Base-by-base conservation (phyloP, 2,113 vertebrate species). In the Bufo gargarizans region DNA sequence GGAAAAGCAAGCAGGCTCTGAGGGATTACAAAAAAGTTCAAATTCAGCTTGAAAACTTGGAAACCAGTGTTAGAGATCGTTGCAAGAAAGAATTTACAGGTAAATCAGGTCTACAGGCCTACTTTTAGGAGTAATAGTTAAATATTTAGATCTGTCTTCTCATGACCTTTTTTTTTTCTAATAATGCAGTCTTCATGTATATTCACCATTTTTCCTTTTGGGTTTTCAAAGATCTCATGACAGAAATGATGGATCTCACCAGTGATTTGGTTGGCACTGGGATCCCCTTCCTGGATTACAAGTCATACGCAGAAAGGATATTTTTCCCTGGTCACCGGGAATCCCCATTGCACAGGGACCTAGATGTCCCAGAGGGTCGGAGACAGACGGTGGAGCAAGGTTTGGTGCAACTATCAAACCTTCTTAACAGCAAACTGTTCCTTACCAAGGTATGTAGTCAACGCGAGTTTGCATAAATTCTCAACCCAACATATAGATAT, bases 51-150 rank as follows among this genome's bases (percentile, higher is more conserved):
- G 98, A 99, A 95, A 99, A 99, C 86, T 94, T 99, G 91, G 98
- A 99, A 93, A 99, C 98, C 4, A 99, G 98, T 0, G 98, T 99
- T 89, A 96, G 98, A 82, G 98, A 99, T 91, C 97, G 98, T 90
- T 99, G 98, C 92, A 99, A 99, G 93, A 99, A 99, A 87, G 98
- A 99, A 91, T 99, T 99, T 91, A 99, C 98, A 91, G 98, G 98
- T 99, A 91, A 90, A 88, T 45, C 74, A 47, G 13, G 10, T 47
- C 84, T 53, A 78, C 67, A 5, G 16, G 16, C n/a, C 45, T 76
- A 11, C 11, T 71, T 33, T 43, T 43, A 33, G 67, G n/a, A 12
- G 22, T n/a, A 71, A 12, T 71, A 12, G 9, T 8, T 58, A 12
- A 4, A 33, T 33, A 33, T 33, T 33, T 33, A 33, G 33, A 33